These are phyloP conservation scores for Tubulanus polymorphus DNA, from an alignment of 2,888 invertebrate genomes.

Conservation along the genomic window DNA sequence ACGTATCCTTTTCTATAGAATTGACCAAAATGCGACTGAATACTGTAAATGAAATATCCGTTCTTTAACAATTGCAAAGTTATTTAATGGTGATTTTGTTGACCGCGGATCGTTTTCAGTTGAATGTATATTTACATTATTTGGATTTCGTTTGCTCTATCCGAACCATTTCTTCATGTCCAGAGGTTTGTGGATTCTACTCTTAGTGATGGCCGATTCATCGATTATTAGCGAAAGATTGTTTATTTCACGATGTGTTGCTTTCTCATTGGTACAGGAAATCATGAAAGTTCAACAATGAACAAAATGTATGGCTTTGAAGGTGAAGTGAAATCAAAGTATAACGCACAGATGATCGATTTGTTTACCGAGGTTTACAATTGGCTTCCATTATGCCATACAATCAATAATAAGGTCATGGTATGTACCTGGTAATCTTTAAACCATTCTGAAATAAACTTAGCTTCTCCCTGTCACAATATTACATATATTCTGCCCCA, in stretches of 20 bases:
- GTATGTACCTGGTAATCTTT: too few species aligned
- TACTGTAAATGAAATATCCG: background rate
- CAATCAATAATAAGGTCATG: slow-evolving; percentile 79
- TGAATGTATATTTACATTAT: slow-evolving; percentile 95
- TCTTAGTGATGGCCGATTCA: too few species aligned
- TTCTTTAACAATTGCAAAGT: slow-evolving; percentile 36
- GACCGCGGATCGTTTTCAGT: slow-evolving; percentile 99
- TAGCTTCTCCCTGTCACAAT: background rate
- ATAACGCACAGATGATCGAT: slow-evolving; percentile 90
- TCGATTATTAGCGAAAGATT: background rate
- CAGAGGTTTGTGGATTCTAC: slow-evolving; percentile 66
- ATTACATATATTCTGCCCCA: too few species aligned
- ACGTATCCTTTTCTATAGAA: slow-evolving; percentile 59
- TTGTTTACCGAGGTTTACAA: slow-evolving; percentile 99
- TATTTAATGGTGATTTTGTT: slow-evolving; percentile 99
- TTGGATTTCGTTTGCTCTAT: slow-evolving; percentile 92
- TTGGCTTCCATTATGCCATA: slow-evolving; percentile 92
- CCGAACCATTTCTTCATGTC: slow-evolving; percentile 97
- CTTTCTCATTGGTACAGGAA: slow-evolving; percentile 63
- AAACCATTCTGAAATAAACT: background rate
- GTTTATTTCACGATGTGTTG: slow-evolving; percentile 6
- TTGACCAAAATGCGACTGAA: background rate
- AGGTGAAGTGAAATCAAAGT: slow-evolving; percentile 93
- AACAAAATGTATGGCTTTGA: slow-evolving; percentile 99
- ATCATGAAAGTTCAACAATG: slow-evolving; percentile 97